Conservation (phyloP, 2,113 vertebrate genomes). For the Rhabdomys dilectus region DNA sequence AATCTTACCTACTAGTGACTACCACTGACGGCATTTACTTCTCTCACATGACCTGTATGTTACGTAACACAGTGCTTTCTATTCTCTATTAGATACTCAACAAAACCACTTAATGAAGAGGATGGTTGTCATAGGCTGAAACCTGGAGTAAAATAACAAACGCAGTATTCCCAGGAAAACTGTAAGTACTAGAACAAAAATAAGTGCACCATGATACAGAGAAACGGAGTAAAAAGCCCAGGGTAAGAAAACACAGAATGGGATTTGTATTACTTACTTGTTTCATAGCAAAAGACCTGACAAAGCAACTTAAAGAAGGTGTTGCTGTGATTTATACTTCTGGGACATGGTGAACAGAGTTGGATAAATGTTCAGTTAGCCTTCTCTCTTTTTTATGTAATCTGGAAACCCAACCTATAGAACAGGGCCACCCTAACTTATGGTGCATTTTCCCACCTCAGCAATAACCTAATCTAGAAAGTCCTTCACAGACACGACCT, state of each 20-base stretch:
- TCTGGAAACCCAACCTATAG: background rate
- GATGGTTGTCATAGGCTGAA: background rate
- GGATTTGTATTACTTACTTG: background rate
- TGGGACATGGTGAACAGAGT: background rate
- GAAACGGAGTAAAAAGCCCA: background rate
- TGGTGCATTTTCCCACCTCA: background rate
- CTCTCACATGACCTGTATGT: background rate
- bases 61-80: background rate
- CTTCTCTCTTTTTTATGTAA: background rate
- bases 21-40: background rate
- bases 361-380: background rate
- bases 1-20: conserved; percentile 26
- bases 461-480: background rate
- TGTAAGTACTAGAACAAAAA: background rate
- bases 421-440: background rate
- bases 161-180: background rate
- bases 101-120: conserved; percentile 19
- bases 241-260: background rate
- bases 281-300: background rate
- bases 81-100: background rate
- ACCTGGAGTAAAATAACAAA: background rate
- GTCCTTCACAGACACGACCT: background rate
- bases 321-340: background rate
- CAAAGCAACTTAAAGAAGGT: background rate
- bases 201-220: background rate